Evolutionary conservation across 2,888 invertebrate genomes (phyloP).

Genomic region (Ashinkailepas kermadecensis): DNA sequence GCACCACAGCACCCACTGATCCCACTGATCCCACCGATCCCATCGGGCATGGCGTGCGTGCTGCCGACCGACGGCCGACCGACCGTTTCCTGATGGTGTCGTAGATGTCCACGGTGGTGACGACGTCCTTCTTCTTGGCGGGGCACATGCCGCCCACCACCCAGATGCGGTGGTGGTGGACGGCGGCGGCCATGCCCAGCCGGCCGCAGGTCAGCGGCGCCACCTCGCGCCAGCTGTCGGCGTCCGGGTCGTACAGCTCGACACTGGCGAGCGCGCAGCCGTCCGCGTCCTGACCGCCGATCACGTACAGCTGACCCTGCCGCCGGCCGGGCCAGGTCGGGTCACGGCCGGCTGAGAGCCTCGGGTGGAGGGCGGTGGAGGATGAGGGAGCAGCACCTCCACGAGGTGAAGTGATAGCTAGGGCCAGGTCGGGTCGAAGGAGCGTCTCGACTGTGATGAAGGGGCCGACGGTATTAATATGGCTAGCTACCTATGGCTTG

Average conservation of each 20-base stretch:
- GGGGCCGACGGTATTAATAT: too few relatives aligned
- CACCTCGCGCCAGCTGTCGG: constrained; percentile 53
- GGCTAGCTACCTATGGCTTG: too few relatives aligned
- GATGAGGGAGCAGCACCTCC: too few relatives aligned
- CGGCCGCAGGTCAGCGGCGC: constrained; percentile 53
- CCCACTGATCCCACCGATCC: too few relatives aligned
- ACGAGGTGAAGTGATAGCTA: too few relatives aligned
- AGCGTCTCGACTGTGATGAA: too few relatives aligned
- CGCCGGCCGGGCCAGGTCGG: background rate
- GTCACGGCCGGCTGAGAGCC: background rate
- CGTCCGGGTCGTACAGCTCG: constrained; percentile 53
- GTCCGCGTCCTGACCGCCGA: constrained; percentile 55
- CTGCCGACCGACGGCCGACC: too few relatives aligned
- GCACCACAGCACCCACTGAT: too few relatives aligned
- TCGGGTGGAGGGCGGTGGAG: too few relatives aligned
- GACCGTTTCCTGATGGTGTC: background rate
- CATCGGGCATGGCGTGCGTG: too few relatives aligned
- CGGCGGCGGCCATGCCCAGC: constrained; percentile 55
- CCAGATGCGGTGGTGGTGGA: constrained; percentile 60
- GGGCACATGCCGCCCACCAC: constrained; percentile 61
- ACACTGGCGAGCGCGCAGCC: constrained; percentile 54
- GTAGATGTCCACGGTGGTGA: constrained; percentile 36
- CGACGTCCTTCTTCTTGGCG: constrained; percentile 48
- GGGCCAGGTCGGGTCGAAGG: too few relatives aligned
- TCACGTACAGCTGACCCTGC: constrained; percentile 51